Conservation (phyloP, 2,888 invertebrate genomes). For the Lamproptera curius region DNA sequence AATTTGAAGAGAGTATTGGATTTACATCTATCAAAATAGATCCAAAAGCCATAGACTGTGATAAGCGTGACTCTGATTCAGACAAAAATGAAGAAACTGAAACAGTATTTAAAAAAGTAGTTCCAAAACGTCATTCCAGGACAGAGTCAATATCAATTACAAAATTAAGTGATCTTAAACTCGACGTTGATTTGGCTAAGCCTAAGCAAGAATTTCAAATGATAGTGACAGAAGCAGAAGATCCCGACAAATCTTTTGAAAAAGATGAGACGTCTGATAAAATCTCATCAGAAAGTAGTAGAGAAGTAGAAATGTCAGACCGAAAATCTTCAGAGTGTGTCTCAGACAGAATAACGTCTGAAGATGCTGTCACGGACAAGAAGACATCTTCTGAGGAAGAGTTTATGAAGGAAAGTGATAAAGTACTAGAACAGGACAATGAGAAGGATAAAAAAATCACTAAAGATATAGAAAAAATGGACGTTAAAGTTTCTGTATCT, state of each 20-base stretch:
- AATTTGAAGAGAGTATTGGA: slow-evolving; percentile 69
- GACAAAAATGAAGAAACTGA: slow-evolving; percentile 54
- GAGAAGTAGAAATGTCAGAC: slow-evolving; percentile 72
- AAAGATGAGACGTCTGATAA: slow-evolving; percentile 70
- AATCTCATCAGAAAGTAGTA: slow-evolving; percentile 73
- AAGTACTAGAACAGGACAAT: slow-evolving; percentile 32
- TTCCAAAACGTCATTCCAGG: slow-evolving; percentile 67
- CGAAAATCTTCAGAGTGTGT: slow-evolving; percentile 72
- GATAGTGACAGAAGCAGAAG: slow-evolving; percentile 71
- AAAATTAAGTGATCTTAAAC: slow-evolving; percentile 60
- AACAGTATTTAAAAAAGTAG: slow-evolving; percentile 63
- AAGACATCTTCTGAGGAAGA: slow-evolving; percentile 73
- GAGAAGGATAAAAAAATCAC: slow-evolving; percentile 31
- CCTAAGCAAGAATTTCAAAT: slow-evolving; percentile 67
- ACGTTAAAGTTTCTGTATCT: slow-evolving; percentile 33
- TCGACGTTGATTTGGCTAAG: slow-evolving; percentile 46
- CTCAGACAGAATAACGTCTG: slow-evolving; percentile 71
- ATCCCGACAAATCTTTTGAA: slow-evolving; percentile 61
- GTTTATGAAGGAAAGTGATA: slow-evolving; percentile 42
- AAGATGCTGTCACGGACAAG: slow-evolving; percentile 73
- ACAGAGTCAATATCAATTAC: slow-evolving; percentile 68
- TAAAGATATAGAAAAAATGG: slow-evolving; percentile 34
- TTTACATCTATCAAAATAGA: slow-evolving; percentile 65
- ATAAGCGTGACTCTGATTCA: slow-evolving; percentile 60
- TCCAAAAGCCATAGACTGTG: slow-evolving; percentile 45